These are phyloP conservation scores for Hystrix cristata DNA, from an alignment of 2,113 vertebrate species.

Conservation along the genomic window DNA sequence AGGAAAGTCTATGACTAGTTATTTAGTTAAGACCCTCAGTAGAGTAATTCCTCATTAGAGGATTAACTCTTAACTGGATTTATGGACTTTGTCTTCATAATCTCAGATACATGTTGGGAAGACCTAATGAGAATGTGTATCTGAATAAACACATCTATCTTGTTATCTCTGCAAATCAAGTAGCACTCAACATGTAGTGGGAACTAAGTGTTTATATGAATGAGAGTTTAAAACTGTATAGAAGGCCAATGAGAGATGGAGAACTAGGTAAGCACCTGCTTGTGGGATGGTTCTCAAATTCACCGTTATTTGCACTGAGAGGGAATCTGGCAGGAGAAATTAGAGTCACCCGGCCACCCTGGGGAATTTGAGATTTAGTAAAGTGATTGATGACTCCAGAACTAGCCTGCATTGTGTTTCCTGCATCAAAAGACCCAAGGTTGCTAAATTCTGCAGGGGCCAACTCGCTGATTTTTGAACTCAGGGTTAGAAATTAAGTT, in stretches of 20 bases:
- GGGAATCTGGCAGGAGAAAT: conserved; percentile 32
- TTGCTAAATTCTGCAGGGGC: conserved; percentile 47
- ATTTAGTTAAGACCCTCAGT: neutral
- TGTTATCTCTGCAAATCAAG: conserved; percentile 5
- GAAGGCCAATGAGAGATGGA: neutral
- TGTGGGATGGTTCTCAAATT: neutral
- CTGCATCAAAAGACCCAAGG: neutral
- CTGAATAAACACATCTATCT: conserved; percentile 14
- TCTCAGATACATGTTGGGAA: conserved; percentile 17
- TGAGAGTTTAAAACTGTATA: neutral
- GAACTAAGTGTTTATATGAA: neutral
- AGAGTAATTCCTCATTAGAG: conserved; percentile 27
- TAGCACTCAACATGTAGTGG: neutral
- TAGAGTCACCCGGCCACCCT: neutral
- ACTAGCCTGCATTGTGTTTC: neutral
- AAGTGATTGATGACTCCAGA: neutral
- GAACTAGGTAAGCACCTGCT: neutral
- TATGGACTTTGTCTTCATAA: conserved; percentile 43
- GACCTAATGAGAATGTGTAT: conserved; percentile 11
- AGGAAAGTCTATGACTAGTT: conserved; percentile 29
- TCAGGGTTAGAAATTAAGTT: conserved; percentile 69
- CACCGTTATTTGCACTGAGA: neutral
- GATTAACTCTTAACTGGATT: neutral
- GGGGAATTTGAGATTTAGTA: neutral
- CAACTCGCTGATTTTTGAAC: conserved; percentile 56